Evolutionary conservation across 2,888 invertebrate species (phyloP), one percentile per base, ranked within the genome.

Genomic region (Opisthograptis luteolata): DNA sequence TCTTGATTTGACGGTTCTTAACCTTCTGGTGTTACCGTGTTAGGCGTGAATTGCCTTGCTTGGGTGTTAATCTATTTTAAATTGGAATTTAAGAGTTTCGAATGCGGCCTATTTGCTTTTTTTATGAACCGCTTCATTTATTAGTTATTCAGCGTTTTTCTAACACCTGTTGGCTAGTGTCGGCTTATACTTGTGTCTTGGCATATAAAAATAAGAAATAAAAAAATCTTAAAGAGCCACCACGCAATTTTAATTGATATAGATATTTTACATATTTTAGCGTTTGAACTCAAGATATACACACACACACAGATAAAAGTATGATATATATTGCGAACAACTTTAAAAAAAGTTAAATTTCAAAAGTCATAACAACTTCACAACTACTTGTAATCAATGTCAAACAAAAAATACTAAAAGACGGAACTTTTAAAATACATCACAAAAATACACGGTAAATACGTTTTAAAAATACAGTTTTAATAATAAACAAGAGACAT

Each of bases 61-160:
- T 68, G 70, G 72, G 67, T 69, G 73, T 79, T 85, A 84, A 86
- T 85, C 73, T 68, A 61, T 83, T 83, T 84, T 77, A 79, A 83
- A 84, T 84, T 78, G 66, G 57, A 73, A 71, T 72, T 70, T 60
- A 58, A 66, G 52, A 68, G 66, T 65, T 66, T 60, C 30, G 46
- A 27, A 44, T 50, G 44, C 54, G 37, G 59, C 60, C 55, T 73
- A 63, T 72, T 75, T 72, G 61, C 55, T 62, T 43, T 64, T 55
- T 57, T 50, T 58, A 59, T 53, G 27, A 15, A 25, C 39, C 46
- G 49, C 50, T 54, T 47, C 47, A 42, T 43, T 3, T 36, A 43
- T 15, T 28, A 6, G 8, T 37, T 40, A 41, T 45, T 47, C 34
- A 41, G 25, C n/a, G 13, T 17, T 12, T 19, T 40, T 52, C 32